Evolutionary conservation across 2,113 vertebrate species (phyloP).

Genomic region (Pelodiscus sinensis): DNA sequence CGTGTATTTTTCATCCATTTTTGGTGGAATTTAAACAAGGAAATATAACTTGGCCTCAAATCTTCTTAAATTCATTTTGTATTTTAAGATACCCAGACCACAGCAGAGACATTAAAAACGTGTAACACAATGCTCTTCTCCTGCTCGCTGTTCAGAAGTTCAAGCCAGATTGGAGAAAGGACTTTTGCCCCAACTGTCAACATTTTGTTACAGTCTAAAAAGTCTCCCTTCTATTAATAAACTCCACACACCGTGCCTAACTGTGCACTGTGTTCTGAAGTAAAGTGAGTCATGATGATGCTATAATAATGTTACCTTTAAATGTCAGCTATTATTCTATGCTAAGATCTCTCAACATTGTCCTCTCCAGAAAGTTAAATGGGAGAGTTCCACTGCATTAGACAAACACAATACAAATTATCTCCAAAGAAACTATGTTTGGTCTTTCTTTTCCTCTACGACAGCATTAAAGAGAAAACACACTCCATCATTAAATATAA

Average conservation of each 20-base stretch:
- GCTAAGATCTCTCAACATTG: neutral
- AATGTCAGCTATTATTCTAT: neutral
- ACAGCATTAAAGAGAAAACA: neutral
- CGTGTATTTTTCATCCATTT: neutral
- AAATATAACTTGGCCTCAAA: neutral
- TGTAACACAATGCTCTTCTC: neutral
- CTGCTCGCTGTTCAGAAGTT: neutral
- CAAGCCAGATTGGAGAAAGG: neutral
- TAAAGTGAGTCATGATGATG: conserved; percentile 43
- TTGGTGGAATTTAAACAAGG: neutral
- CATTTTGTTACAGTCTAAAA: neutral
- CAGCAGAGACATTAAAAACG: neutral
- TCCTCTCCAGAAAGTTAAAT: conserved; percentile 19
- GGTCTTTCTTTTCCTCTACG: neutral
- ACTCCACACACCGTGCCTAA: conserved; percentile 6
- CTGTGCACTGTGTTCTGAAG: neutral
- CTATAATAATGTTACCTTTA: conserved; percentile 36
- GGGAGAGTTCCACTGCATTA: neutral
- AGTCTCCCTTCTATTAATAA: neutral
- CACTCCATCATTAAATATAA: fast-evolving
- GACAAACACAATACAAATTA: neutral
- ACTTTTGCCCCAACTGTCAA: neutral
- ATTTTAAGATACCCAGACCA: neutral
- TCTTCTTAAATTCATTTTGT: neutral
- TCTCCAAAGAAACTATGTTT: conserved; percentile 2